Evolutionary conservation across 2,888 invertebrate species (phyloP).

Genomic region (Tenthredo scrophulariae): DNA sequence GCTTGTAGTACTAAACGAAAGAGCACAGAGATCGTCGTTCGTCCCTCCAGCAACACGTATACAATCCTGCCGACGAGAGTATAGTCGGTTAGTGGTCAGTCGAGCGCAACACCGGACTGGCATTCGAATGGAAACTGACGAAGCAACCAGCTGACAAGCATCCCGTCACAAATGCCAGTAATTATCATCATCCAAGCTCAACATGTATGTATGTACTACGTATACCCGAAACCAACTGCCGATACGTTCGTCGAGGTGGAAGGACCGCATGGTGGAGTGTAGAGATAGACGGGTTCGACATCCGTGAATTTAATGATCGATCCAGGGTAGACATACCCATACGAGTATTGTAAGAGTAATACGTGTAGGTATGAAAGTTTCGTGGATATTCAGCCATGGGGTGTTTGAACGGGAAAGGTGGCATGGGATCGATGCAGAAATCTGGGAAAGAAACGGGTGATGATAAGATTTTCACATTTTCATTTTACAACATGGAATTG

Average conservation of each 20-base stretch:
- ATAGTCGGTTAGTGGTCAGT: conserved; percentile 38
- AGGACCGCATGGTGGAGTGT: neutral
- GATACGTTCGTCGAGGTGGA: conserved; percentile 21
- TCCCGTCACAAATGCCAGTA: conserved; percentile 45
- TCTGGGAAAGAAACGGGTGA: neutral
- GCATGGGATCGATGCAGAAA: neutral
- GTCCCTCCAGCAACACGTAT: neutral
- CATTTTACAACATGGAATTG: neutral
- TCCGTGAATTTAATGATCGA: conserved; percentile 31
- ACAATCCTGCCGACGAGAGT: neutral
- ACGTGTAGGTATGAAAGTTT: neutral
- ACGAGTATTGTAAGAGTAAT: neutral
- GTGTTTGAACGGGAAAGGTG: neutral
- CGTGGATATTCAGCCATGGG: neutral
- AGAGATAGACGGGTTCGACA: conserved; percentile 14
- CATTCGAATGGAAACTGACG: conserved; percentile 47
- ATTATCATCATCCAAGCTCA: conserved; percentile 38
- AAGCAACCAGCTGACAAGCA: conserved; percentile 44
- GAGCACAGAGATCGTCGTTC: neutral
- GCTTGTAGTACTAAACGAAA: neutral
- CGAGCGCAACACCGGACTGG: conserved; percentile 22
- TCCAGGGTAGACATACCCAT: neutral
- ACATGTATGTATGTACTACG: neutral
- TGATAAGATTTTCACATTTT: neutral
- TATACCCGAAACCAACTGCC: conserved; percentile 45